These are phyloP conservation scores for Tipula confusa DNA, from an alignment of 2,888 invertebrate species.

Conservation along the genomic window DNA sequence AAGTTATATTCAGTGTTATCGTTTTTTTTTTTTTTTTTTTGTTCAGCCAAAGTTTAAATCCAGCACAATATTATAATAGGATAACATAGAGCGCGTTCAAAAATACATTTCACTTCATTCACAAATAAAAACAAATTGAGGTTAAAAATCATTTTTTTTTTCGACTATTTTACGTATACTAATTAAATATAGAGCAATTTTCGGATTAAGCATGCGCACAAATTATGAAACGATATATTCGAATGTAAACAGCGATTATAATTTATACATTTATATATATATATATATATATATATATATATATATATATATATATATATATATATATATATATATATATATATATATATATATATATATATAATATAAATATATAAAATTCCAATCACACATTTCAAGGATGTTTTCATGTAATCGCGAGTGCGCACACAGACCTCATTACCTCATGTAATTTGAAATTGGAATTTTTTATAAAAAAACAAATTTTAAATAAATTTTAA, in stretches of 20 bases:
- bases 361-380: background rate
- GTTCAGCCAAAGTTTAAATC: background rate
- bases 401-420: background rate
- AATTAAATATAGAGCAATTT: background rate
- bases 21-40: background rate
- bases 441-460: slow-evolving; percentile 20
- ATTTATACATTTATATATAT: no score
- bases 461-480: background rate
- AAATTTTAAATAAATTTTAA: background rate
- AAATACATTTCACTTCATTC: background rate
- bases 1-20: background rate
- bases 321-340: background rate
- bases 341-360: background rate
- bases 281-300: no score
- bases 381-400: slow-evolving; percentile 20
- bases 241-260: background rate
- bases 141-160: background rate
- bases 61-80: background rate
- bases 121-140: background rate
- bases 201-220: background rate
- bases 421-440: background rate
- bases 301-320: background rate
- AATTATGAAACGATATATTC: background rate
- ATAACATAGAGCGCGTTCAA: background rate
- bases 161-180: background rate